Percentiles rank a stretch among this genome's conserved stretches.
phyloP scores from a whole-genome alignment of 2,113 vertebrate genomes.

The Cinclus mexicanus region DNA sequence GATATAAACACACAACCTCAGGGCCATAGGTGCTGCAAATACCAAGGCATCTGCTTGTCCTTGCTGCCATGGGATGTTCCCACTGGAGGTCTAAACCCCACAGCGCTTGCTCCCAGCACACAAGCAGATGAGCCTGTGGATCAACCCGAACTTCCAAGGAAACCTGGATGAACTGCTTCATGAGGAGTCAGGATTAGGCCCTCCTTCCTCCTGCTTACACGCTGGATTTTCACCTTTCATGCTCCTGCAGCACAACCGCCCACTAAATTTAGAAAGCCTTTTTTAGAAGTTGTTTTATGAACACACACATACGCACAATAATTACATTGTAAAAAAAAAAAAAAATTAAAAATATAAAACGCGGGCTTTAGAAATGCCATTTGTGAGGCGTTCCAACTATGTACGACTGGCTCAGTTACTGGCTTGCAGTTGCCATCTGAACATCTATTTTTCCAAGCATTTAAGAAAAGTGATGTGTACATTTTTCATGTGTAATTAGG shows the following conservation, averaged over 20 bases:
- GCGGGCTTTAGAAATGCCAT: slow-evolving; percentile 49
- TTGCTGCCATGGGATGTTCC: neutral
- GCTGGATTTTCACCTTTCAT: slow-evolving; percentile 3
- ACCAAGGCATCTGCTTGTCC: neutral
- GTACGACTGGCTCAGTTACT: slow-evolving; percentile 19
- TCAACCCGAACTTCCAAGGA: neutral
- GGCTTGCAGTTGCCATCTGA: slow-evolving; percentile 57
- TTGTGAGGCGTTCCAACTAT: slow-evolving; percentile 2
- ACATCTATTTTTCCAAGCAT: slow-evolving; percentile 76
- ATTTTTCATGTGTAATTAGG: slow-evolving; percentile 89
- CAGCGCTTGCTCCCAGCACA: neutral
- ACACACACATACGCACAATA: neutral
- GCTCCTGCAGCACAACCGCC: neutral
- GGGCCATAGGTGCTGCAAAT: neutral
- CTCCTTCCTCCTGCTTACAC: neutral
- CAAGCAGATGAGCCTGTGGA: neutral
- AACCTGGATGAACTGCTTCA: neutral
- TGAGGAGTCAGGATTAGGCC: neutral
- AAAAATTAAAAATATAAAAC: neutral
- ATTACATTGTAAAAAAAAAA: neutral
- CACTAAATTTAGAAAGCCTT: slow-evolving; percentile 39
- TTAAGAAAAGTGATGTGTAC: slow-evolving; percentile 74
- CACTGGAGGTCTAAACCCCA: neutral
- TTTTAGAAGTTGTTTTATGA: slow-evolving; percentile 27
- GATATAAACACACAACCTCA: neutral